phyloP scores from a whole-genome alignment of 2,113 vertebrate genomes.

The Mobula birostris region DNA sequence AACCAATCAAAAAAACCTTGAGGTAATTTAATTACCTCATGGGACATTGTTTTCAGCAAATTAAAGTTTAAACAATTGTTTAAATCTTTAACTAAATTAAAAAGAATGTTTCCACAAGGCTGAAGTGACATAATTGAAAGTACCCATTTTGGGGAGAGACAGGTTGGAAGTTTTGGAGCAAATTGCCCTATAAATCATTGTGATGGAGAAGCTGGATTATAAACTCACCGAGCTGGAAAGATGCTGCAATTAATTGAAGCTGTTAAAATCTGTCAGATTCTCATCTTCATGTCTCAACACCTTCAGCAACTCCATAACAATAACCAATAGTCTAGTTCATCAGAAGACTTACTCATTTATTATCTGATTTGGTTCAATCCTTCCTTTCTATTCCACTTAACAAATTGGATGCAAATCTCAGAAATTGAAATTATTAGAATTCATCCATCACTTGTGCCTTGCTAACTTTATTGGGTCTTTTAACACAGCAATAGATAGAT shows the following conservation, averaged over 20 bases:
- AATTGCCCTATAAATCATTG: conserved; percentile 14
- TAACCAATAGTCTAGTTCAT: background rate
- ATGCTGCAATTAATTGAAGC: conserved; percentile 2
- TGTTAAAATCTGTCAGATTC: background rate
- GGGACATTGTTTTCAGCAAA: background rate
- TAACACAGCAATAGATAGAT: background rate
- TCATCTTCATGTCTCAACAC: background rate
- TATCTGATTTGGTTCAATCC: background rate
- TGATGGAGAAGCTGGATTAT: background rate
- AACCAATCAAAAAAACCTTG: background rate
- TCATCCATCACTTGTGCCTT: background rate
- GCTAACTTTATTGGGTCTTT: background rate
- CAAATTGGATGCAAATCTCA: background rate
- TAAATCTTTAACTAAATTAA: background rate
- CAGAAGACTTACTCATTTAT: background rate
- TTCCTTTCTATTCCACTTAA: background rate
- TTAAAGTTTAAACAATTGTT: background rate
- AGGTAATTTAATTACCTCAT: conserved; percentile 15
- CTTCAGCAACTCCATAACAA: background rate
- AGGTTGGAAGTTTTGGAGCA: background rate
- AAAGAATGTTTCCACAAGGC: background rate
- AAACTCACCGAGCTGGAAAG: background rate
- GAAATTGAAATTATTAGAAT: background rate
- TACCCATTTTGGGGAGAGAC: background rate
- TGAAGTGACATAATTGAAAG: background rate